Conservation (phyloP, 2,888 invertebrate genomes). For the Periphyllus acericola region DNA sequence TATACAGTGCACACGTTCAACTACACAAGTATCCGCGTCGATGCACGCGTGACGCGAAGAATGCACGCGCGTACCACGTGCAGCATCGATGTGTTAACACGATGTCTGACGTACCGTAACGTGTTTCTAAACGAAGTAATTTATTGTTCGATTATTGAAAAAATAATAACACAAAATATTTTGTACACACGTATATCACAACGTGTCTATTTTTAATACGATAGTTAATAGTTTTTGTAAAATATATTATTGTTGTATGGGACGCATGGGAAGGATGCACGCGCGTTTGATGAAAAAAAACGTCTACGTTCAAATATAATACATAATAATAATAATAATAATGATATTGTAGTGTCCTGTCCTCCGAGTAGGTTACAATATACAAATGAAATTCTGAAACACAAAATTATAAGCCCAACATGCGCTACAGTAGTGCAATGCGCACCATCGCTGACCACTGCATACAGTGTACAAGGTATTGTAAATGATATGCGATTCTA, state of each 20-base stretch:
- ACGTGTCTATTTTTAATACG: background rate
- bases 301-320: background rate
- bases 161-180: background rate
- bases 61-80: background rate
- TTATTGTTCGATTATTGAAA: slow-evolving; percentile 12
- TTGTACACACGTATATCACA: background rate
- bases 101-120: slow-evolving; percentile 3
- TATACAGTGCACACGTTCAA: too few species aligned
- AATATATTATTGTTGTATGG: background rate
- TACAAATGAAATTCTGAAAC: too few species aligned
- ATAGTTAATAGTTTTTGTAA: background rate
- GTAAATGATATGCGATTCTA: too few species aligned
- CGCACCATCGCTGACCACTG: too few species aligned
- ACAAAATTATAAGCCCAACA: too few species aligned
- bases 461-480: too few species aligned
- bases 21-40: too few species aligned
- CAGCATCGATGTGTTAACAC: background rate
- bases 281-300: background rate
- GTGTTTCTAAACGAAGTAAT: slow-evolving; percentile 22
- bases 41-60: background rate
- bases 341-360: too few species aligned
- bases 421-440: too few species aligned
- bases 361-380: too few species aligned
- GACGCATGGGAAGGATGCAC: background rate
- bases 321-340: background rate